Percentiles rank a stretch among this genome's conserved stretches.
Conservation (phyloP, 2,888 invertebrate genomes). For the Autographa gamma region DNA sequence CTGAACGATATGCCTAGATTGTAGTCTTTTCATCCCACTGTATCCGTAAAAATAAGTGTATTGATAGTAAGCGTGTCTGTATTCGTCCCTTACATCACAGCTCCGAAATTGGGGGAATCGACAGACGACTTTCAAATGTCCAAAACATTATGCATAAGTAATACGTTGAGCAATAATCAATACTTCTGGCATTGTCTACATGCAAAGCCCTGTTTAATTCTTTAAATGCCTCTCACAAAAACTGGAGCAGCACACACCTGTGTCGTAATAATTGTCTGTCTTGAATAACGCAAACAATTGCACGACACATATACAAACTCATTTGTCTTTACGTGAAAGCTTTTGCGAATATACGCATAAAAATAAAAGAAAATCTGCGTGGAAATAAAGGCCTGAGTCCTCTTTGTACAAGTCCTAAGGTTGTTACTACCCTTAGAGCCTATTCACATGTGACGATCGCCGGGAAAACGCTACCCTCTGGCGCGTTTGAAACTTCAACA, state of each 20-base stretch:
- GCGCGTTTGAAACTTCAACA: too few relatives aligned
- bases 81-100: too few relatives aligned
- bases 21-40: too few relatives aligned
- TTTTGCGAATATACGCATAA: neutral
- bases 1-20: neutral
- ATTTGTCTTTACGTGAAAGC: neutral
- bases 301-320: neutral
- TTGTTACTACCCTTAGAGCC: neutral
- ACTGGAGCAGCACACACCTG: neutral
- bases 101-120: too few relatives aligned
- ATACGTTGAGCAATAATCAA: too few relatives aligned
- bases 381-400: neutral
- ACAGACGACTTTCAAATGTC: too few relatives aligned
- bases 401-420: neutral
- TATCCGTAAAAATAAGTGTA: too few relatives aligned
- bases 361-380: neutral
- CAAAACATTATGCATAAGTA: too few relatives aligned
- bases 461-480: neutral
- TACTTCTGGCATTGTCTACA: neutral
- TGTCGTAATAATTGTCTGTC: neutral
- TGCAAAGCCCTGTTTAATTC: neutral
- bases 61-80: too few relatives aligned
- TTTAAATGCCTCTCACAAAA: neutral
- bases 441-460: neutral
- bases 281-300: conserved; percentile 4